Conservation (phyloP, 2,888 invertebrate genomes). For the Aphodius granarius region DNA sequence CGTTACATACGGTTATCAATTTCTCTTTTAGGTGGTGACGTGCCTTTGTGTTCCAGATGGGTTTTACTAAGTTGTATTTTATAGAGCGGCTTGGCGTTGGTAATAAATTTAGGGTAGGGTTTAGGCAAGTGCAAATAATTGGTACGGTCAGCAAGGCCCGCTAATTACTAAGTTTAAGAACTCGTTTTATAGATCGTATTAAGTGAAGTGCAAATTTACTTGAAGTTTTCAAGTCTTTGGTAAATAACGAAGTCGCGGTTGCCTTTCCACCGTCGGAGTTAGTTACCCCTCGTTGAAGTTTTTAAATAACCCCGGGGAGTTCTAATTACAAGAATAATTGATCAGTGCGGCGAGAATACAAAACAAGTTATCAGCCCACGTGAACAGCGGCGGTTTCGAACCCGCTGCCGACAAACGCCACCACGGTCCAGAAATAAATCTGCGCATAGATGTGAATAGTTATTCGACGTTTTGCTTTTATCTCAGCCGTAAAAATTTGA, state of each 20-base stretch:
- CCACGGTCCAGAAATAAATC: neutral
- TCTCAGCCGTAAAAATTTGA: neutral
- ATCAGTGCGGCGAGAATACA: neutral
- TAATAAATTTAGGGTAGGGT: neutral
- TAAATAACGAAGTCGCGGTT: neutral
- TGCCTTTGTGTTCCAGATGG: too few relatives aligned
- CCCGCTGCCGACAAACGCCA: neutral
- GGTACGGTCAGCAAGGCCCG: neutral
- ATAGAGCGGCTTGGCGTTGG: neutral
- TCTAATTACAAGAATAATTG: conserved; percentile 14
- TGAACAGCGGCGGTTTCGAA: neutral
- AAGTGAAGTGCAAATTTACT: neutral
- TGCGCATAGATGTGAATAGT: neutral
- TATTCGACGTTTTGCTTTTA: neutral
- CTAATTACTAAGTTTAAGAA: neutral
- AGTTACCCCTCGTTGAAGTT: neutral
- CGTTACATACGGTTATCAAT: too few relatives aligned
- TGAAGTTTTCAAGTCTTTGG: neutral
- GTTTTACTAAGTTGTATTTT: neutral
- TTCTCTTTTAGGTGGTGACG: too few relatives aligned
- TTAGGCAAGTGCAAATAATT: neutral
- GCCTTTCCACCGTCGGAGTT: neutral
- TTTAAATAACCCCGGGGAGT: conserved; percentile 7
- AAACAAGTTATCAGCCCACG: neutral
- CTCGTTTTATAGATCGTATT: neutral